These are phyloP conservation scores for Sisyra nigra DNA, from an alignment of 2,888 invertebrate species.

Conservation along the genomic window DNA sequence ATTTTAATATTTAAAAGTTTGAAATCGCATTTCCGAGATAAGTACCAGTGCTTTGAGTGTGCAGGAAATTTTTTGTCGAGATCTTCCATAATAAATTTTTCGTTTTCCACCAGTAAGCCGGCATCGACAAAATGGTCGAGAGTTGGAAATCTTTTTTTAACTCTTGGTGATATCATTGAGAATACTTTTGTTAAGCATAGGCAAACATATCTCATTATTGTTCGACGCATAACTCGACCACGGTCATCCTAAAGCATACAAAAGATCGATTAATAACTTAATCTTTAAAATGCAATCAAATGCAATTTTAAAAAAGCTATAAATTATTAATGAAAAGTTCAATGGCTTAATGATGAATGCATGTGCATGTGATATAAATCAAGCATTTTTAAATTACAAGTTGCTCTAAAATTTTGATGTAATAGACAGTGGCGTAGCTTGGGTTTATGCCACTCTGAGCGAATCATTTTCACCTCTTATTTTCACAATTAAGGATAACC, in stretches of 20 bases:
- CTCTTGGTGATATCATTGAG: conserved; percentile 71
- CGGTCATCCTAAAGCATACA: conserved; percentile 47
- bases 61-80: conserved; percentile 68
- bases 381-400: no score
- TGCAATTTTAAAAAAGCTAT: no score
- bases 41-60: conserved; percentile 72
- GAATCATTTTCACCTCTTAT: no score
- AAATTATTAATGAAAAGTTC: no score
- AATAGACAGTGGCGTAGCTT: no score
- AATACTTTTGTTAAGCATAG: conserved; percentile 77
- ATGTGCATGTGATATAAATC: no score
- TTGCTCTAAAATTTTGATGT: no score
- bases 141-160: conserved; percentile 78
- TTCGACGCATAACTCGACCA: conserved; percentile 65
- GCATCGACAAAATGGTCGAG: conserved; percentile 71
- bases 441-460: no score
- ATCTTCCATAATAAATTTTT: conserved; percentile 59
- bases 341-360: no score
- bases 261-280: neutral
- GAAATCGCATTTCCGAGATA: conserved; percentile 7
- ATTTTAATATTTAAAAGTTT: neutral
- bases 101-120: conserved; percentile 67
- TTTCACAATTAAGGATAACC: no score
- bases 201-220: conserved; percentile 70
- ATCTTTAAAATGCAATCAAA: neutral